phyloP scores from a whole-genome alignment of 2,797 vertebrate genomes.

The Synanceia verrucosa region DNA sequence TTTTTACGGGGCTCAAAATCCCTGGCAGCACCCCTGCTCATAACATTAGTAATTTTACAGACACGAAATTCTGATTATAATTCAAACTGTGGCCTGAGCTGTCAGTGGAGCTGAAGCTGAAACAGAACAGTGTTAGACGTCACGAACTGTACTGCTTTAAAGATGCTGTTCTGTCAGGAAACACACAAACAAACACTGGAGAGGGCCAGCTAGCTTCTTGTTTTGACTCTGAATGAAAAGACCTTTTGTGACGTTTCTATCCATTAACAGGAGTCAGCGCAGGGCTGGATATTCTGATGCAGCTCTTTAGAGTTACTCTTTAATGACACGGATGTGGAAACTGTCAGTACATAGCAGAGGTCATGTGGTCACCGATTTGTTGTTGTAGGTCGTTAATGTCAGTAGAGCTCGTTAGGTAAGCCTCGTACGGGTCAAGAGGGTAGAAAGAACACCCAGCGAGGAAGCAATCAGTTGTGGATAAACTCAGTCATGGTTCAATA shows the following conservation, averaged over 20 bases:
- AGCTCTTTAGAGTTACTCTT: not conserved
- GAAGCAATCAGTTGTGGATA: slow-evolving; percentile 36
- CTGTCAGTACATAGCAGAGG: slow-evolving; percentile 12
- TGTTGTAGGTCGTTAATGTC: slow-evolving; percentile 25
- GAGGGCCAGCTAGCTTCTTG: slow-evolving; percentile 4
- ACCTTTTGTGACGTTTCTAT: not conserved
- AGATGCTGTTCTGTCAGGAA: slow-evolving; percentile 10
- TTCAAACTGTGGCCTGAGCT: too few relatives aligned
- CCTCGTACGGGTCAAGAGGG: slow-evolving; percentile 20
- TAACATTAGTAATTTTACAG: too few relatives aligned
- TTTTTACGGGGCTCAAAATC: too few relatives aligned
- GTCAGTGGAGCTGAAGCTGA: slow-evolving; percentile 16
- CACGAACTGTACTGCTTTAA: slow-evolving; percentile 8
- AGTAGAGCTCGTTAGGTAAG: slow-evolving; percentile 42
- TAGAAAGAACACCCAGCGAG: slow-evolving; percentile 2
- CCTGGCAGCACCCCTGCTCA: too few relatives aligned
- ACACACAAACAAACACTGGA: not conserved
- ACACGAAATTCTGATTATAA: too few relatives aligned
- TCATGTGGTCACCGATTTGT: slow-evolving; percentile 7
- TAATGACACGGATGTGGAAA: not conserved
- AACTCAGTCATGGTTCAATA: slow-evolving; percentile 25
- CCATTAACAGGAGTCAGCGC: slow-evolving; percentile 3
- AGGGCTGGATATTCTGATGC: not conserved
- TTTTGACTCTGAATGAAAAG: not conserved
- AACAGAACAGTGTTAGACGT: slow-evolving; percentile 19